Percentiles rank a stretch among this genome's conserved stretches.
Evolutionary conservation across 2,113 vertebrate species (phyloP).

Genomic region (Symphodus melops): DNA sequence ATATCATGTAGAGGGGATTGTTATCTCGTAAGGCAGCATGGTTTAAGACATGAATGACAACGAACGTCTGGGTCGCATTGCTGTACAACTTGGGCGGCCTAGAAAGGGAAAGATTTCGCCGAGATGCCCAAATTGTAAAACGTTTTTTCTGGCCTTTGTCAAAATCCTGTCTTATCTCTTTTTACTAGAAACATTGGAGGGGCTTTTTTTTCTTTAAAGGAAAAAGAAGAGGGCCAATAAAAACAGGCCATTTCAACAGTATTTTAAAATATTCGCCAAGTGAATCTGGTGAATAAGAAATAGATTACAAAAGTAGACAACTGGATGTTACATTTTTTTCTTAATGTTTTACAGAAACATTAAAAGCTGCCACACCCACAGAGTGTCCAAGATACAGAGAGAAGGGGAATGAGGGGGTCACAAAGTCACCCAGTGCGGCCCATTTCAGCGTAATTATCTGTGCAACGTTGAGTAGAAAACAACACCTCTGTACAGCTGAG

Average conservation of each 20-base stretch:
- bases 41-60: constrained; percentile 75
- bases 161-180: constrained; percentile 15
- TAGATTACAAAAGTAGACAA: constrained; percentile 74
- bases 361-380: constrained; percentile 70
- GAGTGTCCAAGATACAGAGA: constrained; percentile 51
- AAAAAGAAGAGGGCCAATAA: constrained; percentile 38
- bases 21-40: constrained; percentile 80
- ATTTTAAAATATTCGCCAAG: constrained; percentile 62
- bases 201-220: constrained; percentile 12
- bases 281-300: constrained; percentile 56
- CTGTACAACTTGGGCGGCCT: constrained; percentile 32
- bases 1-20: constrained; percentile 52
- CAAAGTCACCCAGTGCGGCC: constrained; percentile 31
- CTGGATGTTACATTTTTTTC: constrained; percentile 25
- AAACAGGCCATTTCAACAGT: constrained; percentile 56
- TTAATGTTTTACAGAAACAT: constrained; percentile 68
- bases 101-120: constrained; percentile 17
- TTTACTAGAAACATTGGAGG: constrained; percentile 20
- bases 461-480: constrained; percentile 70
- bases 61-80: constrained; percentile 47
- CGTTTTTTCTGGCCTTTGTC: constrained; percentile 31
- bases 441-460: constrained; percentile 49
- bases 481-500: constrained; percentile 70
- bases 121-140: constrained; percentile 36
- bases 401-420: constrained; percentile 2